phyloP scores from a whole-genome alignment of 30 jellyfish, hydroid and myxozoan species.

The Hydra vulgaris region DNA sequence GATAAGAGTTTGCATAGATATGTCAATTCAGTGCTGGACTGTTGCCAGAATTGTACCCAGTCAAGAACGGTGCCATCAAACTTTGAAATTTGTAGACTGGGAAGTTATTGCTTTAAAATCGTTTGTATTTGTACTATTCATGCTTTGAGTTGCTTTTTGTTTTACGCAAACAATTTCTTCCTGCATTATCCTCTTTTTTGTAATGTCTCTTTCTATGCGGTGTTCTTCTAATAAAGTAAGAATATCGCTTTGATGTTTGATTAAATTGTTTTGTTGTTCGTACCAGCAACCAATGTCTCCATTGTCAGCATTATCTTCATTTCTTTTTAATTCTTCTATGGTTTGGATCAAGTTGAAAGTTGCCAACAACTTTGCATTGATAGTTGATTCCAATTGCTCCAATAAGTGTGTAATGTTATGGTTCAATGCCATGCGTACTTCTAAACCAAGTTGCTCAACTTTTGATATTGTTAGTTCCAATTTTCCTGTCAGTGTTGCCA shows the following conservation, averaged over 20 bases:
- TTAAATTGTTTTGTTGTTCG: neutral
- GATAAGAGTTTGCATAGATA: slow-evolving; percentile 18
- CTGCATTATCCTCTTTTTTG: neutral
- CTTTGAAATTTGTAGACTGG: slow-evolving; percentile 10
- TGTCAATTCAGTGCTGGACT: slow-evolving; percentile 50
- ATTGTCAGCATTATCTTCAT: neutral
- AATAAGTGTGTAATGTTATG: too few species aligned
- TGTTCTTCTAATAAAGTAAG: too few species aligned
- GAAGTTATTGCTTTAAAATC: slow-evolving; percentile 14
- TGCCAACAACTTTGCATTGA: neutral
- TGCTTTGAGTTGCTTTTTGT: too few species aligned
- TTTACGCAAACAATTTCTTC: neutral
- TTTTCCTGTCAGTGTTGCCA: too few species aligned
- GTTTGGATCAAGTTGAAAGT: neutral
- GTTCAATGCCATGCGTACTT: too few species aligned
- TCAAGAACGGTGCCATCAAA: slow-evolving; percentile 33
- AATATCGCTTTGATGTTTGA: too few species aligned
- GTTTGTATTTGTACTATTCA: neutral
- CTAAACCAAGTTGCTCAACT: too few species aligned
- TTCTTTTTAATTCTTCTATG: too few species aligned
- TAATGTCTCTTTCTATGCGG: neutral
- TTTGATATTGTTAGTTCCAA: too few species aligned
- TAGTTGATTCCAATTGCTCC: too few species aligned
- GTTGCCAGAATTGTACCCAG: slow-evolving; percentile 54
- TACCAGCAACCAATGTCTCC: neutral